Conservation (phyloP, 2,113 vertebrate species). For the Neogobius melanostomus region DNA sequence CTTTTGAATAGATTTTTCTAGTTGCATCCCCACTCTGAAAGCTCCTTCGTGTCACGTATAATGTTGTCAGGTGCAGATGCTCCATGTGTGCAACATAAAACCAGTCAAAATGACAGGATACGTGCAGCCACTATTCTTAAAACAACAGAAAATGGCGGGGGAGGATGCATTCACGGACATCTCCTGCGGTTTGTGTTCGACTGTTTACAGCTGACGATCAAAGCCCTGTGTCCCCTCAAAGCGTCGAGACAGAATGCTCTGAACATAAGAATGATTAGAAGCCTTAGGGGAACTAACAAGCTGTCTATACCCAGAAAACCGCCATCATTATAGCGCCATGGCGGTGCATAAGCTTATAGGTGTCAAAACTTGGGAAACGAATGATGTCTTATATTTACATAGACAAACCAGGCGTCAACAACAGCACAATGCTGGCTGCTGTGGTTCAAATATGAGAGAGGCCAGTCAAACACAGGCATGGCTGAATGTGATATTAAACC, state of each 20-base stretch:
- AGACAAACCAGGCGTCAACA: constrained; percentile 40
- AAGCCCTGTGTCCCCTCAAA: constrained; percentile 35
- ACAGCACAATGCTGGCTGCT: constrained; percentile 33
- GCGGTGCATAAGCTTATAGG: constrained; percentile 9
- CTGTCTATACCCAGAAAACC: constrained; percentile 37
- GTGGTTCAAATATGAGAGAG: constrained; percentile 32
- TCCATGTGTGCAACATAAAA: constrained; percentile 12
- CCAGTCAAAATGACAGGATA: constrained; percentile 22
- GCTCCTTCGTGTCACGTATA: constrained; percentile 21
- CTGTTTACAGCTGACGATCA: constrained; percentile 56
- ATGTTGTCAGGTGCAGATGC: constrained; percentile 17
- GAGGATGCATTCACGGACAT: constrained; percentile 8
- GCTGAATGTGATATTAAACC: constrained; percentile 53
- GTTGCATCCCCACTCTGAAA: constrained; percentile 10
- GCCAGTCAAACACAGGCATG: constrained; percentile 21
- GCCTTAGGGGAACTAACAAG: constrained; percentile 55
- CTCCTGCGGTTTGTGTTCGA: constrained; percentile 9
- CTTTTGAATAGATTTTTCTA: neutral
- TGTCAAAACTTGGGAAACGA: constrained; percentile 34
- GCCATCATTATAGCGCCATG: constrained; percentile 46
- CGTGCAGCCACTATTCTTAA: constrained; percentile 28
- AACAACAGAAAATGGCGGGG: constrained; percentile 20
- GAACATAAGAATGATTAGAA: constrained; percentile 65
- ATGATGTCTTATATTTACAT: constrained; percentile 48
- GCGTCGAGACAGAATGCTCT: constrained; percentile 22